Evolutionary conservation across 2,888 invertebrate genomes (phyloP).

Genomic region (Cheilosia vulpina): DNA sequence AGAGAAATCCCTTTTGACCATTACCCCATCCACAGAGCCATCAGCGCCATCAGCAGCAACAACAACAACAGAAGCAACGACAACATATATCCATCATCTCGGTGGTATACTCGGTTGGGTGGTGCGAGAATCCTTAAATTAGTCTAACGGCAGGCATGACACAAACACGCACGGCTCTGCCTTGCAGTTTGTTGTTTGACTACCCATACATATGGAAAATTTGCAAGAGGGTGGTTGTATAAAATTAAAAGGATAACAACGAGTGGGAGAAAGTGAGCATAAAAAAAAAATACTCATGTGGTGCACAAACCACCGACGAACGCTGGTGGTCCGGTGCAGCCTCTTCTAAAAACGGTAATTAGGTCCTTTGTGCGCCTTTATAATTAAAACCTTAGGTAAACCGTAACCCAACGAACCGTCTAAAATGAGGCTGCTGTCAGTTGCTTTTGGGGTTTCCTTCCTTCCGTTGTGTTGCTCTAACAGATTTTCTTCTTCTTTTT

Average conservation of each 20-base stretch:
- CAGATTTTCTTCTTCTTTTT: neutral
- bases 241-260: slow-evolving; percentile 63
- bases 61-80: slow-evolving; percentile 33
- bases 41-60: slow-evolving; percentile 29
- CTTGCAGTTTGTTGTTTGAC: slow-evolving; percentile 51
- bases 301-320: slow-evolving; percentile 68
- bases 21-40: slow-evolving; percentile 50
- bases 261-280: slow-evolving; percentile 10
- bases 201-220: slow-evolving; percentile 23
- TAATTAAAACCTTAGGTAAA: slow-evolving; percentile 74
- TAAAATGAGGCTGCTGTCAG: slow-evolving; percentile 74
- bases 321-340: slow-evolving; percentile 66
- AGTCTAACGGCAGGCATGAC: slow-evolving; percentile 59
- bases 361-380: slow-evolving; percentile 75
- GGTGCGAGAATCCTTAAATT: slow-evolving; percentile 67
- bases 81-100: slow-evolving; percentile 60
- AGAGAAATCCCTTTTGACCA: slow-evolving; percentile 70
- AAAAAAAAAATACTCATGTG: slow-evolving; percentile 52
- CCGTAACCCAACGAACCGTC: slow-evolving; percentile 73
- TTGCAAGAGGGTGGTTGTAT: slow-evolving; percentile 38
- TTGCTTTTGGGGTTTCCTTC: slow-evolving; percentile 69
- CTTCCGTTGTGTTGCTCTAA: slow-evolving; percentile 57
- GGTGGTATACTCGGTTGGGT: slow-evolving; percentile 2
- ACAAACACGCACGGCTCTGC: slow-evolving; percentile 37
- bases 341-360: slow-evolving; percentile 74